Base-by-base conservation (phyloP, 2,797 vertebrate species). In the Tenualosa thibaudeaui region DNA sequence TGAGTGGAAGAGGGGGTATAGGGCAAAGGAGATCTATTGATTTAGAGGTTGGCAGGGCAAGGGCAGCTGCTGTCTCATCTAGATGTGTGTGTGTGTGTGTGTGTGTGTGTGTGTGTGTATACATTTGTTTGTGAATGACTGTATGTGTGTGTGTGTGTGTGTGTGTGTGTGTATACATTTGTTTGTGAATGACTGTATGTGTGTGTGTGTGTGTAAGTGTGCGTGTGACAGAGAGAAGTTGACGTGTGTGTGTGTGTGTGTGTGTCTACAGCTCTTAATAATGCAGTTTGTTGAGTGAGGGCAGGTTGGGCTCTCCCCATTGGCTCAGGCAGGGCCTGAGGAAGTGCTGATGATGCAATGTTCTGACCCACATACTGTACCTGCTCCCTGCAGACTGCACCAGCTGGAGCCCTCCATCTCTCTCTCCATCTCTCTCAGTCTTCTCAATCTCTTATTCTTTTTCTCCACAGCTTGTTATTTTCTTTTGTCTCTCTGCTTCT, bases 321-420 rank as follows among this genome's bases (percentile, higher is more conserved):
- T 96, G 94, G 91, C 92, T 91, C 89, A 92, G 89, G 94, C 95
- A 95, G 94, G 65, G 94, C 96, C 95, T 92, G 91, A 90, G 94
- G 93, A 97, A 96, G 83, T 93, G 95, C 96, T 97, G 95, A 97
- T 94, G 92, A 94, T 96, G 94, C 94, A 94, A 88, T 93, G 94
- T 96, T 90, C 94, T 97, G 97, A 97, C 96, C 96, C 95, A 97
- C 92, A 97, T 97, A 94, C 92, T 88, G 89, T 94, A 96, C 93
- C 91, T 90, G 91, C 89, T 97, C 96, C 96, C 95, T 87, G 84
- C 81, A 95, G 96, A 95, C 90, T 91, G 89, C 88, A 88, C 93
- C 95, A 95, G 93, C 94, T 96, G 95, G 91, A 92, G 84, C 84
- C 83, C 92, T 89, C 89, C 81, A 37, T 49, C 84, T 82, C 58